phyloP scores from a whole-genome alignment of 2,113 vertebrate species.

The Ceyx margarethae region DNA sequence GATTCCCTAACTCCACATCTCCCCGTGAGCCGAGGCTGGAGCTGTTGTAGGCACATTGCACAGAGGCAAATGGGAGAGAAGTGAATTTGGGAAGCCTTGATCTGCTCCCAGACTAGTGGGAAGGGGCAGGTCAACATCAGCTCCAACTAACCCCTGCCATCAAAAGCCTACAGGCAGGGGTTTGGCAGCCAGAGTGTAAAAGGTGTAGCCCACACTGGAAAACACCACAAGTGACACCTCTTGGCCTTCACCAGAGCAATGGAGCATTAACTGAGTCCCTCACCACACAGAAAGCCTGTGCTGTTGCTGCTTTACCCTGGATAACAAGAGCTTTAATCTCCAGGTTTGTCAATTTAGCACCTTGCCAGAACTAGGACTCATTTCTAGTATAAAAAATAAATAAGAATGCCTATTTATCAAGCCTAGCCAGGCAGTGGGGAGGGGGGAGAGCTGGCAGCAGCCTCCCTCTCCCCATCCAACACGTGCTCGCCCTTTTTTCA shows the following conservation, averaged over 20 bases:
- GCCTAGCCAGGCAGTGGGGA: neutral
- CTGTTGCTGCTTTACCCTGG: neutral
- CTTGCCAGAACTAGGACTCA: constrained; percentile 27
- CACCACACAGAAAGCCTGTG: neutral
- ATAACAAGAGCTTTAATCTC: neutral
- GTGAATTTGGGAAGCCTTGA: neutral
- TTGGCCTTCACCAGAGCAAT: neutral
- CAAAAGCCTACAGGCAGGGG: neutral
- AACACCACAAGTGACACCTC: neutral
- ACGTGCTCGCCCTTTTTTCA: constrained; percentile 18
- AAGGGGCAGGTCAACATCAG: neutral
- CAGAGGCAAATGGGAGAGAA: neutral
- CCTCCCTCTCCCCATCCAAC: constrained; percentile 32
- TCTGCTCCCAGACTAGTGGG: neutral
- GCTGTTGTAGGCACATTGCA: accelerated
- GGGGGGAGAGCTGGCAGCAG: constrained; percentile 32
- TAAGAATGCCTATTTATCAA: constrained; percentile 38
- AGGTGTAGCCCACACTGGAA: neutral
- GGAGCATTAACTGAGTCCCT: neutral
- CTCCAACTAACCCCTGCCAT: neutral
- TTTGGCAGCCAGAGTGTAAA: neutral
- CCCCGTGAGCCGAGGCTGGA: neutral
- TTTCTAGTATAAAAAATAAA: constrained; percentile 19
- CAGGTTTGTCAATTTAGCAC: constrained; percentile 27
- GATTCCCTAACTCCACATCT: neutral